Base-by-base conservation (phyloP, 2,113 vertebrate genomes). In the Catharus minimus region DNA sequence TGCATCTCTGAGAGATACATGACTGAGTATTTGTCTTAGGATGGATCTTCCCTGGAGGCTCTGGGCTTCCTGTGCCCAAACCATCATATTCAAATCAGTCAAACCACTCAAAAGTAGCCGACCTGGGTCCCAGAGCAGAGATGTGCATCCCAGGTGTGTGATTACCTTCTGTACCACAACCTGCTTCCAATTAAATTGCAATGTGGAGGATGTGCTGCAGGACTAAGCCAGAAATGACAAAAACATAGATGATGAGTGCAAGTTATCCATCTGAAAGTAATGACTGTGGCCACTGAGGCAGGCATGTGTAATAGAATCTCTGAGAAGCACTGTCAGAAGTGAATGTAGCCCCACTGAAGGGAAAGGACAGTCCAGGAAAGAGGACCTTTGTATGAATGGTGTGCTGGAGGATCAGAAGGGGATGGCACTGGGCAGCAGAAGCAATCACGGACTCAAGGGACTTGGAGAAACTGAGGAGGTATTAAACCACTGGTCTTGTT, bases 101-200 rank as follows among this genome's bases (percentile, higher is more conserved):
- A 82, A 69, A 33, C 24, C 66, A 47, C 64, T 92, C 77, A 36
- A 67, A 93, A 88, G 77, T 36, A 71, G 69, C 65, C 0, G 8
- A 32, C 57, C 32, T 39, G 32, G 5, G 50, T 82, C 81, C 53
- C 91, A 75, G 61, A 60, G 66, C 65, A 86, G 61, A 88, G 72
- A 80, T 71, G 43, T 0, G 0, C 30, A 49, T 78, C 81, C 77
- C 92, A 90, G 68, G 86, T 86, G 83, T 64, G 68, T 52, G 56
- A 86, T 26, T 81, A 65, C 41, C 65, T 86, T 71, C 61, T 81
- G 19, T 52, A 44, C 12, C 57, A 56, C 68, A 92, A 47, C 27
- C 68, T 95, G 80, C 89, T 93, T 94, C 69, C 86, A 93, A 86
- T 96, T 88, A 94, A 88, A 91, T 41, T 64, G 69, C 56, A 71